Evolutionary conservation across 1,140 invertebrate genomes (phyloP).

Genomic region (Drosophila gunungcola): DNA sequence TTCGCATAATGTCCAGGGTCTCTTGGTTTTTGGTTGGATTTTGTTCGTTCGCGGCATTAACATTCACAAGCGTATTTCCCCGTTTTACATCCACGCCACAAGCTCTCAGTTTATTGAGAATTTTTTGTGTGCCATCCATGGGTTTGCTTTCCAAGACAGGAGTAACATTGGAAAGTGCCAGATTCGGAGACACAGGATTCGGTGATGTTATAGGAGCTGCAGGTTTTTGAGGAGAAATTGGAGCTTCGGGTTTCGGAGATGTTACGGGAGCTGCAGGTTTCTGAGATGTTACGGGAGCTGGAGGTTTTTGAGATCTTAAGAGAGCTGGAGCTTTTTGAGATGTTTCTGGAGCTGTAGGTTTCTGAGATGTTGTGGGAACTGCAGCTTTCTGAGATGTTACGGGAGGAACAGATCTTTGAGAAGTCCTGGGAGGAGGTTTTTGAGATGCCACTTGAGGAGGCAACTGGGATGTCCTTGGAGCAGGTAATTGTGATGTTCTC

Average conservation of each 20-base stretch:
- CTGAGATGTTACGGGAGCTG: too few species aligned
- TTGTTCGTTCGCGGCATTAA: background rate
- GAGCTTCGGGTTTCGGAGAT: background rate
- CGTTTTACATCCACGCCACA: slow-evolving; percentile 71
- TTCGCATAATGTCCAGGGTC: slow-evolving; percentile 69
- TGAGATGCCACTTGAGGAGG: background rate
- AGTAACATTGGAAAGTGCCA: background rate
- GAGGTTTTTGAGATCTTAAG: too few species aligned
- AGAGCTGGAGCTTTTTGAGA: too few species aligned
- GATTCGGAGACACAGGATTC: too few species aligned
- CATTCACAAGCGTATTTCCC: slow-evolving; percentile 32
- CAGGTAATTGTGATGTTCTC: background rate
- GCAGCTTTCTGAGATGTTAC: background rate
- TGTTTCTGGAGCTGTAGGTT: too few species aligned
- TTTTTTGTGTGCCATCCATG: slow-evolving; percentile 58
- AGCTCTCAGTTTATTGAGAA: slow-evolving; percentile 70
- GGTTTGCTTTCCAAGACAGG: slow-evolving; percentile 12
- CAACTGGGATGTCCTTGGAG: background rate
- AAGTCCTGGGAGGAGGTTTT: background rate
- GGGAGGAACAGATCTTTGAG: background rate
- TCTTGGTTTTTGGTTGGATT: slow-evolving; percentile 33
- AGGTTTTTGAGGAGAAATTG: background rate
- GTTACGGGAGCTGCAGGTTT: background rate
- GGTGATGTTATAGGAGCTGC: background rate
- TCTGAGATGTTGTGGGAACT: too few species aligned